Conservation (phyloP, 2,888 invertebrate species). For the Brassicogethes aeneus region DNA sequence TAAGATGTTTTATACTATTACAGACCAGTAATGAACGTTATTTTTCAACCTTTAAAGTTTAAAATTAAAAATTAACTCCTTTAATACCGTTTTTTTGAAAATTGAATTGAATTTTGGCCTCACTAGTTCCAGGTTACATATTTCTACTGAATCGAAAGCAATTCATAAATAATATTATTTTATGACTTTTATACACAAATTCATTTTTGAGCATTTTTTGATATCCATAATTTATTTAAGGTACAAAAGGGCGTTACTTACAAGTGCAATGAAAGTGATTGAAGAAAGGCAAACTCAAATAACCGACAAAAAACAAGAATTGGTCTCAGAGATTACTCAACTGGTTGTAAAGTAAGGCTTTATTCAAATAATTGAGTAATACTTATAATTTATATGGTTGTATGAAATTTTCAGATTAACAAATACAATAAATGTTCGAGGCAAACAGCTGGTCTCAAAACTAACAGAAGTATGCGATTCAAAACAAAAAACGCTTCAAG, state of each 20-base stretch:
- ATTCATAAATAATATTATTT: no score
- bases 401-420: constrained; percentile 49
- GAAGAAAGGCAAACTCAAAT: constrained; percentile 78
- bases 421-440: constrained; percentile 72
- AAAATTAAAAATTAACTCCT: no score
- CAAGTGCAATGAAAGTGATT: constrained; percentile 71
- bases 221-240: constrained; percentile 29
- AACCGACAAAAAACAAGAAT: constrained; percentile 73
- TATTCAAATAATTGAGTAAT: constrained; percentile 2
- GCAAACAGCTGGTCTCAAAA: constrained; percentile 72
- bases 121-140: no score
- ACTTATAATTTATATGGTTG: no score
- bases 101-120: no score
- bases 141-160: no score
- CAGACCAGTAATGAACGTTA: no score
- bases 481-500: constrained; percentile 69
- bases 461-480: constrained; percentile 71
- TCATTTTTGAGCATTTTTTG: neutral
- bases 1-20: no score
- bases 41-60: no score
- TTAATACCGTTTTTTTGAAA: no score
- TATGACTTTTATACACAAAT: no score
- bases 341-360: constrained; percentile 64
- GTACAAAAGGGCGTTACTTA: constrained; percentile 67
- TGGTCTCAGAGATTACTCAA: constrained; percentile 80